Evolutionary conservation across 2,888 invertebrate genomes (phyloP).

Genomic region (Dryomyza anilis): DNA sequence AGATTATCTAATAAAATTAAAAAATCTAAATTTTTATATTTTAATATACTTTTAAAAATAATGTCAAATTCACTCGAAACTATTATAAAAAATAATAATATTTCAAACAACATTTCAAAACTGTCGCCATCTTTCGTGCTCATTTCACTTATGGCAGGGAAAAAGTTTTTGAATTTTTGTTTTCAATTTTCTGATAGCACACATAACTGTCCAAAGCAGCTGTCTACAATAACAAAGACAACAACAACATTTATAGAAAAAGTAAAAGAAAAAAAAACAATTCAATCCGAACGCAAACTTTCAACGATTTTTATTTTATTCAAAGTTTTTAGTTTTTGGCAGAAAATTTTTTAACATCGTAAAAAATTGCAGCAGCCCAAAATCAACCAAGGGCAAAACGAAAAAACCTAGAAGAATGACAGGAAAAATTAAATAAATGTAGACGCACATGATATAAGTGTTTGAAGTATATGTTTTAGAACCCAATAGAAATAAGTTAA

Average conservation of each 20-base stretch:
- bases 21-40: too few relatives aligned
- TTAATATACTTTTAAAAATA: too few relatives aligned
- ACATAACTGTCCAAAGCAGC: background rate
- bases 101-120: too few relatives aligned
- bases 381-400: background rate
- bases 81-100: too few relatives aligned
- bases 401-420: slow-evolving; percentile 12
- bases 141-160: too few relatives aligned
- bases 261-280: background rate
- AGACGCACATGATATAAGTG: background rate
- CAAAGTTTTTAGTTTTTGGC: slow-evolving; percentile 17
- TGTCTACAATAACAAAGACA: background rate
- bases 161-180: background rate
- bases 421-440: slow-evolving; percentile 26
- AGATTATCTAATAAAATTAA: too few relatives aligned
- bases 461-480: too few relatives aligned
- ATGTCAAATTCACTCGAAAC: too few relatives aligned
- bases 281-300: slow-evolving; percentile 13
- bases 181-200: background rate
- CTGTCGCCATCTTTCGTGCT: too few relatives aligned
- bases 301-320: slow-evolving; percentile 23
- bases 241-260: background rate
- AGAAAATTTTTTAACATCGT: background rate
- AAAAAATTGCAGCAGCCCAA: background rate
- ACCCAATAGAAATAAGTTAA: too few relatives aligned